Conservation (phyloP, 2,888 invertebrate genomes). For the Platycnemis pennipes region DNA sequence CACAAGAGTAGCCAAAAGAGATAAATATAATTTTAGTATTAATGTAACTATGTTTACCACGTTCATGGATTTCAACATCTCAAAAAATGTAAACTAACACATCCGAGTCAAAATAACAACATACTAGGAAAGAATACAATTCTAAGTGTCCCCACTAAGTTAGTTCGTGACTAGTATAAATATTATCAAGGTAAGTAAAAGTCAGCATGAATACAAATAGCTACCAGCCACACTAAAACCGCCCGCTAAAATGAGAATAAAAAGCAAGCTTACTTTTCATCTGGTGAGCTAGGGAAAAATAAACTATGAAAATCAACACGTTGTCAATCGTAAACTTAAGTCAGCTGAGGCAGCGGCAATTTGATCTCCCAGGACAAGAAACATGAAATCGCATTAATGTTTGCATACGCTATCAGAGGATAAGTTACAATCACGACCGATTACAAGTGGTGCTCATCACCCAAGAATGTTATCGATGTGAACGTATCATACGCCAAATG, state of each 20-base stretch:
- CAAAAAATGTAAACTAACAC: neutral
- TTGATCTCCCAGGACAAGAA: neutral
- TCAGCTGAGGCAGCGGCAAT: neutral
- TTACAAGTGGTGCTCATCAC: neutral
- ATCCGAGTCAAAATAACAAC: neutral
- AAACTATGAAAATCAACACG: neutral
- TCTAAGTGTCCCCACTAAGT: neutral
- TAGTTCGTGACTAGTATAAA: neutral
- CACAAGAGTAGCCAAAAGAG: neutral
- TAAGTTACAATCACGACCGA: neutral
- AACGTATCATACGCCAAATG: neutral
- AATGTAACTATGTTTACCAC: neutral
- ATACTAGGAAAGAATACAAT: neutral
- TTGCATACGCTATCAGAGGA: neutral
- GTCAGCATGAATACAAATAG: neutral
- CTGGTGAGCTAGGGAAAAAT: neutral
- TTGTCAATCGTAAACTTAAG: neutral
- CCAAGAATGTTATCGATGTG: neutral
- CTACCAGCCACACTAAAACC: neutral
- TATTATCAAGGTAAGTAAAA: neutral
- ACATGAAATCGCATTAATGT: neutral
- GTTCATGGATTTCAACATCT: neutral
- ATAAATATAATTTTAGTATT: neutral
- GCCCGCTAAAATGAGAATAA: neutral
- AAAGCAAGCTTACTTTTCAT: neutral